Base-by-base conservation (phyloP, 2,113 vertebrate species). In the Zootoca vivipara region DNA sequence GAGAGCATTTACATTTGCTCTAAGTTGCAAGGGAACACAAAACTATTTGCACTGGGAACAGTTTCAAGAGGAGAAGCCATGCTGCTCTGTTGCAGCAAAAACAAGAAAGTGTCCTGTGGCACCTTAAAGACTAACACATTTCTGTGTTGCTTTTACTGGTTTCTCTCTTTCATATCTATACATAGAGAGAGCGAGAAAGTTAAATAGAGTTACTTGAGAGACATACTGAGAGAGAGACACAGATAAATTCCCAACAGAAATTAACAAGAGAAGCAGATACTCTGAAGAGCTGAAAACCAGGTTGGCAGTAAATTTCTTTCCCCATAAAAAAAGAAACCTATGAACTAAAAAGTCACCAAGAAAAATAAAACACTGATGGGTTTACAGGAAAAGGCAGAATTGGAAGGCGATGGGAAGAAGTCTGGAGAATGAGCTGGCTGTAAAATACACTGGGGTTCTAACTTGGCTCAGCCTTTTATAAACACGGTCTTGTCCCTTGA, bases 401-500 rank as follows among this genome's bases (percentile, higher is more conserved):
- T 3, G 9, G 40, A 28, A 38, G 82, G 85, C 15, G 1, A 2
- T 9, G 6, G 40, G 69, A 73, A 22, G 86, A 89, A 67, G 64
- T 2, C 46, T 10, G 28, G 52, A 74, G 33, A 64, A 87, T 62
- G 28, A 87, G 26, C 15, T 73, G 12, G 52, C 52, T 87, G 67
- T 81, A 42, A n/a, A 35, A 62, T 2, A 5, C 58, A 62, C 70
- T 91, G 18, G 85, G 58, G 30, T 58, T 83, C 64, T 93, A 90
- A 95, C 79, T 93, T 3, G 0, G 74, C 82, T 92, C 87, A 82
- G 38, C 91, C 79, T 85, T 90, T 88, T 87, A 35, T 56, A 33
- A 90, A 73, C 87, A 93, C 83, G 42, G 75, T 83, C 77, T 83
- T 81, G 64, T 77, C 91, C 85, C 82, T 89, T 90, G 91, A 92